Base-by-base conservation (phyloP, 2,888 invertebrate genomes). In the Ormyrus nitidulus region DNA sequence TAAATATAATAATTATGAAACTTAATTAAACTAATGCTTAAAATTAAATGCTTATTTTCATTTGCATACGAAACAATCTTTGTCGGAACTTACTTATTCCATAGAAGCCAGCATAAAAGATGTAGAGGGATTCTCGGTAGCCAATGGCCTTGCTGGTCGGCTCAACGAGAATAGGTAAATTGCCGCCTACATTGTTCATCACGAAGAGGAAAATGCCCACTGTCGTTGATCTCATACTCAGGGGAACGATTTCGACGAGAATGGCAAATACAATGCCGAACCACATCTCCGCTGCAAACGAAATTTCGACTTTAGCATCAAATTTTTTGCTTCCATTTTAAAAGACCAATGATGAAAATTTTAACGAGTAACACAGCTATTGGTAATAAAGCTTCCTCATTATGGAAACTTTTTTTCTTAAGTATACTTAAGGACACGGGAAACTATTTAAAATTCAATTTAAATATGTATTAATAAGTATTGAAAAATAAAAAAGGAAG, bases 161-260 rank as follows among this genome's bases (percentile, higher is more conserved):
- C 89, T 97, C 96, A 2, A 97, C 96, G 7, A 96, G 92, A 86
- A 97, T 96, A 49, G 97, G 97, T 85, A 97, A 91, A 91, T 97
- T 97, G 54, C 97, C 97, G 6, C 97, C 97, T 81, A 97, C 94
- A 91, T 97, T 97, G 92, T 97, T 97, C 96, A 97, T 97, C 2
- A 97, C 96, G 91, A 97, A 97, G 58, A 97, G 92, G 89, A 97
- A 97, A 53, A 97, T 93, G 0, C 97, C 97, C 11, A 97, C 94
- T 0, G 96, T 95, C 58, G 96, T 96, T 5, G 97, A 97, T 66
- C 97, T 93, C 11, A 96, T 94, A 6, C 94, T 93, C 66, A 96
- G 87, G 0, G 97, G 97, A 1, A 97, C 96, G 82, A 97, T 95
- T 91, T 97, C 97, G 1, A 97, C 96, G 3, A 97, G 92, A 87